Evolutionary conservation across 2,888 invertebrate species (phyloP), one percentile per base, ranked within the genome.

Genomic region (Perdita meconis): DNA sequence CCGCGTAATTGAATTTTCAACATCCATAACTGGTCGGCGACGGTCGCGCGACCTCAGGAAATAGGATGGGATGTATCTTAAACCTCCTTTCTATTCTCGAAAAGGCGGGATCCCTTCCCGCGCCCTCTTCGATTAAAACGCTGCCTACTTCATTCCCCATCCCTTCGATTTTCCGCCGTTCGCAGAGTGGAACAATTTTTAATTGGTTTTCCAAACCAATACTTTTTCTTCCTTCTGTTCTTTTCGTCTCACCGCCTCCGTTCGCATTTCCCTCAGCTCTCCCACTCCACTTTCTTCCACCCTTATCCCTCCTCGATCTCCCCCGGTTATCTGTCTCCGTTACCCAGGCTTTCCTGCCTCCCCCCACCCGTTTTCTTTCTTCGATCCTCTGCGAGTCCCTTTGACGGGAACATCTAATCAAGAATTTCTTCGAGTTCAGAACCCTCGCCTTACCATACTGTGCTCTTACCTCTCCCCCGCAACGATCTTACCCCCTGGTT

Each of bases 1-100:
- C 84, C 77, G 69, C 81, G 86, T 89, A 89, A 89, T 89, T 89
- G 89, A 90, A 89, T 89, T 89, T 89, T 89, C 87, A 87, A 86
- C 83, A 86, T 87, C 86, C 83, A 87, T 84, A 86, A 86, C 88
- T 80, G 80, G 81, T 73, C 67, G 83, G 76, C 83, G 77, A 51
- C 76, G 71, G 80, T 61, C 78, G 74, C 44, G 44, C 83, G 84
- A 89, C 80, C 82, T 83, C 82, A 71, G 87, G 85, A 89, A 89
- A 89, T 87, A 80, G 87, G 80, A 87, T 80, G 79, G 84, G 87
- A 87, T 86, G 87, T 88, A 86, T 87, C 88, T 88, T 83, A 83
- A 83, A 78, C 82, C 60, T 81, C 73, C 85, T 73, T 82, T 66
- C 82, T 60, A 61, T 72, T 66, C 85, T 59, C 77, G 78, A 78